phyloP scores from a whole-genome alignment of 2,113 vertebrate species.

The rabbit (Oryctolagus cuniculus) region DNA sequence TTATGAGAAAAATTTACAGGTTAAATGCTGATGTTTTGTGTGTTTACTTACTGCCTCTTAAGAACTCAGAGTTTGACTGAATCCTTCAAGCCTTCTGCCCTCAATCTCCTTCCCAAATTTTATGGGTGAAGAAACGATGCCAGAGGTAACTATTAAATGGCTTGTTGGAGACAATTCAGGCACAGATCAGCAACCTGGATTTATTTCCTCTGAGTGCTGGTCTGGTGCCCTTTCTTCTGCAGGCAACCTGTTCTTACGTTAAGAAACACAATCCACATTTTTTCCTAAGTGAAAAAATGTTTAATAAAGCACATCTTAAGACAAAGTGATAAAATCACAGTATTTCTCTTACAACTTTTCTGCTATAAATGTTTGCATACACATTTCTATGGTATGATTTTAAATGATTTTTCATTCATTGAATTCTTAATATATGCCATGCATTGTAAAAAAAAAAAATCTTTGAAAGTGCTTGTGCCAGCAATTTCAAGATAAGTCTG shows the following conservation, averaged over 20 bases:
- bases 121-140: neutral
- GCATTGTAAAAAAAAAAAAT: neutral
- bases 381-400: neutral
- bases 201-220: neutral
- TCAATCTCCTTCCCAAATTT: neutral
- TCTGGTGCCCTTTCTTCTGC: neutral
- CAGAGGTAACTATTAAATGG: neutral
- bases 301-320: neutral
- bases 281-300: slow-evolving; percentile 8
- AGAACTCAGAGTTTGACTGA: neutral
- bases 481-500: neutral
- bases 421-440: neutral
- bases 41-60: neutral
- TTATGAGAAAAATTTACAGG: neutral
- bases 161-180: neutral
- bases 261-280: neutral
- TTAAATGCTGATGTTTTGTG: slow-evolving; percentile 8
- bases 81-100: neutral
- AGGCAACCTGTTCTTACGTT: neutral
- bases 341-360: neutral
- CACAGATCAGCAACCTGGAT: neutral
- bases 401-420: neutral
- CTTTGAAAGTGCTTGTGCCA: neutral
- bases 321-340: neutral
- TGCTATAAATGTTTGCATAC: neutral